phyloP scores from a whole-genome alignment of 2,888 invertebrate species.

The Quadroppia sp. region DNA sequence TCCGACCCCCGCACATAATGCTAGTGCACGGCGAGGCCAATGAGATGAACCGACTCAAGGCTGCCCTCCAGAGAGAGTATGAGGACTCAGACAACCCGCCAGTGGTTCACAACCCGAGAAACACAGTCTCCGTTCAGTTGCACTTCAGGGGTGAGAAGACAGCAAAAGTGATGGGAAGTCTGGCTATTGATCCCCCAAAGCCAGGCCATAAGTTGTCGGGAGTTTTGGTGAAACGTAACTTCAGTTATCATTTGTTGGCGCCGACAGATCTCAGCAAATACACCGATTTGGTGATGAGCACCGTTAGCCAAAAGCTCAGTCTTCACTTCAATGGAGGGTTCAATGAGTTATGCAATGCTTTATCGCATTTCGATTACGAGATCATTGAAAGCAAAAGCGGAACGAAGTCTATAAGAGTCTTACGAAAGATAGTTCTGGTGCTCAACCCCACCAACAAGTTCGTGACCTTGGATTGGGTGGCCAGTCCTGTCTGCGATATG shows the following conservation, averaged over 20 bases:
- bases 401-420: conserved; percentile 70
- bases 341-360: conserved; percentile 60
- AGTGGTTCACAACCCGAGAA: conserved; percentile 86
- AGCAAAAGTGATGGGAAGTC: conserved; percentile 91
- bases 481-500: conserved; percentile 94
- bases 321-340: conserved; percentile 76
- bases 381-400: conserved; percentile 59
- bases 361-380: conserved; percentile 70
- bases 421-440: conserved; percentile 64
- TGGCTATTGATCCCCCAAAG: conserved; percentile 76
- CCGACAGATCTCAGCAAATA: conserved; percentile 90
- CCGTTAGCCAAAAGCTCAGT: conserved; percentile 85
- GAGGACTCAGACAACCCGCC: conserved; percentile 66
- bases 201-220: conserved; percentile 79
- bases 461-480: conserved; percentile 87
- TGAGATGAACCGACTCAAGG: conserved; percentile 94
- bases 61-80: conserved; percentile 88
- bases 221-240: conserved; percentile 91
- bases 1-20: conserved; percentile 93
- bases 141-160: conserved; percentile 97
- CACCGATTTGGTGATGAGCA: conserved; percentile 90
- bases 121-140: conserved; percentile 86
- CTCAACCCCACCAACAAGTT: conserved; percentile 14
- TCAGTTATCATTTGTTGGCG: conserved; percentile 91
- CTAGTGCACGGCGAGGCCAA: conserved; percentile 98